A percentile compares a stretch with the other conserved stretches of the same genome.
Evolutionary conservation across 64 coral and sea anemone genomes (phyloP).

Genomic region (Montipora foliosa): DNA sequence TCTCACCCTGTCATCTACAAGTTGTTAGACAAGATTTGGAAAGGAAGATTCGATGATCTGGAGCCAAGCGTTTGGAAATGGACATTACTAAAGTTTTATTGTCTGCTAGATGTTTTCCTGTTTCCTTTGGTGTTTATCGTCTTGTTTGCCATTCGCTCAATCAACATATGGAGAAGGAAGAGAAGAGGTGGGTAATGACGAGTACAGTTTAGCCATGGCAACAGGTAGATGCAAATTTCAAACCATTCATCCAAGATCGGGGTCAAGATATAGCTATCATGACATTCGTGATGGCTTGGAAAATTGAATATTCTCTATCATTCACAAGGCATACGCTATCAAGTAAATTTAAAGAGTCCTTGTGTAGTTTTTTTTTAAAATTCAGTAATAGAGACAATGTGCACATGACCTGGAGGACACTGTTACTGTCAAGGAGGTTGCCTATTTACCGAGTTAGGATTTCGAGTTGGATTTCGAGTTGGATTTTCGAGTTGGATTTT

Average conservation of each 20-base stretch:
- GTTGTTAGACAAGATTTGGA: conserved; percentile 32
- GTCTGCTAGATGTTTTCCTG: conserved; percentile 19
- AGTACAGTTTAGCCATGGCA: not conserved
- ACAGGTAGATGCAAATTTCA: too few species aligned
- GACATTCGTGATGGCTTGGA: too few species aligned
- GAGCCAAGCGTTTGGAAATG: conserved; percentile 19
- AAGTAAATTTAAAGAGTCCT: too few species aligned
- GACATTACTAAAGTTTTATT: conserved; percentile 16
- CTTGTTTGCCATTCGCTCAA: not conserved
- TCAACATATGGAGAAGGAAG: conserved; percentile 35
- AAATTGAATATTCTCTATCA: too few species aligned
- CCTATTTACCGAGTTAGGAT: conserved; percentile 31
- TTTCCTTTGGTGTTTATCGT: conserved; percentile 22
- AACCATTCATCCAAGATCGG: too few species aligned
- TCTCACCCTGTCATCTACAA: conserved; percentile 37
- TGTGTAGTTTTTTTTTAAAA: too few species aligned
- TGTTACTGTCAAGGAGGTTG: not conserved
- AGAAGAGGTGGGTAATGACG: not conserved
- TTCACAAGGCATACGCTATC: too few species aligned
- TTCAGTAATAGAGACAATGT: too few species aligned
- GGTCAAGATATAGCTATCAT: too few species aligned
- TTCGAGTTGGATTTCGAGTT: conserved; percentile 61
- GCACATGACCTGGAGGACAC: too few species aligned
- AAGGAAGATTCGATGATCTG: conserved; percentile 29
- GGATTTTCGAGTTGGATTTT: conserved; percentile 90